Evolutionary conservation across 2,888 invertebrate genomes (phyloP).

Genomic region (Caenorhabditis uteleia): DNA sequence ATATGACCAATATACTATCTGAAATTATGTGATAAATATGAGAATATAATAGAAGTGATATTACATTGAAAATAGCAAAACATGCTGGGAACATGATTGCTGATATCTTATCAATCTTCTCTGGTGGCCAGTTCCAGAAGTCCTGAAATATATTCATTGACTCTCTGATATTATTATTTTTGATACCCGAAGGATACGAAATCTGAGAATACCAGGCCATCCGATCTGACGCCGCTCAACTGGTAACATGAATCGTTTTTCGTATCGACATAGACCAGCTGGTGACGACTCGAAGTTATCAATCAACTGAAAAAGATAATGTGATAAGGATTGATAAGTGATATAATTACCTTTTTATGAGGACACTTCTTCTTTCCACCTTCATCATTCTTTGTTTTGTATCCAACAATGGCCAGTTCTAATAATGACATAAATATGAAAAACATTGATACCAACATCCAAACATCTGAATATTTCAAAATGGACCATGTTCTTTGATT

Average conservation of each 20-base stretch:
- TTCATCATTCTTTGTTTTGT: slow-evolving; percentile 63
- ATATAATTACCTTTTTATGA: slow-evolving; percentile 44
- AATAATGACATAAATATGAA: slow-evolving; percentile 66
- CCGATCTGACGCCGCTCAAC: slow-evolving; percentile 39
- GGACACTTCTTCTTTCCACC: slow-evolving; percentile 50
- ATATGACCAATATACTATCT: slow-evolving; percentile 68
- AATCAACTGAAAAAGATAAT: slow-evolving; percentile 17
- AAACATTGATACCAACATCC: slow-evolving; percentile 68
- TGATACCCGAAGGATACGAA: too few species aligned
- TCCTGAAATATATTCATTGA: slow-evolving; percentile 10
- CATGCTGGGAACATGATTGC: slow-evolving; percentile 65
- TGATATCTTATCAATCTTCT: slow-evolving; percentile 62
- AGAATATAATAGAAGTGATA: slow-evolving; percentile 8
- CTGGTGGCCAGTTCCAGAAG: slow-evolving; percentile 56
- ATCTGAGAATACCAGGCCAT: slow-evolving; percentile 19
- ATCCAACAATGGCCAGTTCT: slow-evolving; percentile 68
- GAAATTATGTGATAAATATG: slow-evolving; percentile 14
- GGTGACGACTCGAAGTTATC: slow-evolving; percentile 53
- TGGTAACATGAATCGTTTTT: slow-evolving; percentile 56
- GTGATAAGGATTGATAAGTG: not conserved
- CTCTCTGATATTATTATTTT: not conserved
- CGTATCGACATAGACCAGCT: slow-evolving; percentile 51
- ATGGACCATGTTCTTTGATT: not conserved
- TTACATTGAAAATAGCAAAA: slow-evolving; percentile 69
- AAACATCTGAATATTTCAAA: slow-evolving; percentile 58